These are phyloP conservation scores for Petaurus breviceps DNA, from an alignment of 2,113 vertebrate species.

Conservation along the genomic window DNA sequence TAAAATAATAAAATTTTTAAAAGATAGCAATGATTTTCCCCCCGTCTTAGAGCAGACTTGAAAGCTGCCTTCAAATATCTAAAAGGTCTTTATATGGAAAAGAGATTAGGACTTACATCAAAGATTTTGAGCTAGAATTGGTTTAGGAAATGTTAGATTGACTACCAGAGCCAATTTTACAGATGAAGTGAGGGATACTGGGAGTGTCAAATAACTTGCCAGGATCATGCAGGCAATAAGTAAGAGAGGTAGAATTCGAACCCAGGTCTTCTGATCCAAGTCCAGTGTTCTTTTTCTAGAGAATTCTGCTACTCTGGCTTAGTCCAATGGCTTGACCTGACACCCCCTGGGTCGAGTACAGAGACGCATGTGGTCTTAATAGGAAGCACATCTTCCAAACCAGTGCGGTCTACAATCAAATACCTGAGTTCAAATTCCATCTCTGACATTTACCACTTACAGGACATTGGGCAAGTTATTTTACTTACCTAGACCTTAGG, in stretches of 20 bases:
- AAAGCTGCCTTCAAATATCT: conserved; percentile 22
- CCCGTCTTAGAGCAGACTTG: background rate
- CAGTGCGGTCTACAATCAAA: background rate
- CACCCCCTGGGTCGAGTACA: background rate
- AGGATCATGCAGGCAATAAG: background rate
- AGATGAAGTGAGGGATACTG: background rate
- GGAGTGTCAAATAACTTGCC: background rate
- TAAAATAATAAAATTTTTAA: background rate
- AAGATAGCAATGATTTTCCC: background rate
- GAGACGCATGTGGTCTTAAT: background rate
- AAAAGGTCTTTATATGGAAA: background rate
- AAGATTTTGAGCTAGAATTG: background rate
- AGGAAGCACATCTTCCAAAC: background rate
- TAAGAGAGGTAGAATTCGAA: background rate
- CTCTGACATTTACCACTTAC: background rate
- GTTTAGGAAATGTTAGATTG: background rate
- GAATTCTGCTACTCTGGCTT: background rate
- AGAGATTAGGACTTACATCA: background rate
- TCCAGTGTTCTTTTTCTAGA: background rate
- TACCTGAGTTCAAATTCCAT: background rate
- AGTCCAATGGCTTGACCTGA: background rate
- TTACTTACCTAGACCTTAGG: background rate
- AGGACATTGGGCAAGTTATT: background rate
- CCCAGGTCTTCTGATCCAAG: too few relatives aligned
- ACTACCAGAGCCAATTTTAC: background rate